A percentile compares a stretch with the other conserved stretches of the same genome.
phyloP scores from a whole-genome alignment of 30 jellyfish, hydroid and myxozoan species.

The Sanderia malayensis region DNA sequence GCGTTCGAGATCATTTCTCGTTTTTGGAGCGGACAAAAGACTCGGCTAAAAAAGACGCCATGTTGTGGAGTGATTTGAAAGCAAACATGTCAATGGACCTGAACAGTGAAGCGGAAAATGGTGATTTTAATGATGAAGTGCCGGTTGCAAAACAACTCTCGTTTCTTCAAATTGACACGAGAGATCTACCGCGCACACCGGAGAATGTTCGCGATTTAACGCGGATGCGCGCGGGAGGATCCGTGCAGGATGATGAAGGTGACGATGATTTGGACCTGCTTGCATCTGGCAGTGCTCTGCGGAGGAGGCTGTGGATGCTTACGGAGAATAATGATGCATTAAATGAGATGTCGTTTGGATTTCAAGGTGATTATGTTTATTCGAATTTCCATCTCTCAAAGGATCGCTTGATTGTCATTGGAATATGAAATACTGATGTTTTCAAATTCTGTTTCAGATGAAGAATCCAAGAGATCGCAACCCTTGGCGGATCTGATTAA shows the following conservation, averaged over 20 bases:
- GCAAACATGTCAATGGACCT: conserved; percentile 1
- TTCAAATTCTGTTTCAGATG: no score
- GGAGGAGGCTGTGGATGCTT: background rate
- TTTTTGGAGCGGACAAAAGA: conserved; percentile 36
- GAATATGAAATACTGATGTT: no score
- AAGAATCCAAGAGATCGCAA: no score
- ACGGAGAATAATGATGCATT: background rate
- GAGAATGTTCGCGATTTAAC: background rate
- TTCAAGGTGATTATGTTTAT: no score
- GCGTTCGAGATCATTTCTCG: conserved; percentile 8
- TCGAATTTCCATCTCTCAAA: no score
- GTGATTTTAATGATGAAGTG: background rate
- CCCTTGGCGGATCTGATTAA: no score
- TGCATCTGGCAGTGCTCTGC: background rate
- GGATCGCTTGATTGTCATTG: no score
- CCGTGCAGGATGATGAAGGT: background rate
- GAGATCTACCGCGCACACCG: conserved; percentile 20
- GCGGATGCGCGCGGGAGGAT: background rate
- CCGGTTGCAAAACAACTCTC: conserved; percentile 61
- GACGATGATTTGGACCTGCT: background rate
- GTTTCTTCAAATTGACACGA: conserved; percentile 48
- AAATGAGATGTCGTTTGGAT: no score
- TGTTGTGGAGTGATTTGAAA: conserved; percentile 40
- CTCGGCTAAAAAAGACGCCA: conserved; percentile 40
- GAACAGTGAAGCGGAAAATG: background rate